A percentile compares a stretch with the other conserved stretches of the same genome.
phyloP scores from a whole-genome alignment of 2,888 invertebrate species.

The Agriotes lineatus region DNA sequence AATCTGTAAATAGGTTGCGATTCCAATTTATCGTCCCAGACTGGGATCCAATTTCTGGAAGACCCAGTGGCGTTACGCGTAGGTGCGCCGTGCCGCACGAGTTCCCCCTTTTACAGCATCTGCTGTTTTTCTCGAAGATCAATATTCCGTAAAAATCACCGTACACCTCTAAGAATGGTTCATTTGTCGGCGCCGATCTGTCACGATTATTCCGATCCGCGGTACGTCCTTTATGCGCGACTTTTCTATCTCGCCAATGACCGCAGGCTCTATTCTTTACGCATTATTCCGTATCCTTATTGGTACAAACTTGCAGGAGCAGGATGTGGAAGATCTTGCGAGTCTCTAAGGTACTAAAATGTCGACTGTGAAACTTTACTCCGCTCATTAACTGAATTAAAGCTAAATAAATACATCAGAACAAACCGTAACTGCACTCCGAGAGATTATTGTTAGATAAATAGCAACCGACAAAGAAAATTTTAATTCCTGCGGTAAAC shows the following conservation, averaged over 20 bases:
- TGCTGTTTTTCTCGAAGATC: conserved; percentile 24
- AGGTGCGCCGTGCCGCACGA: conserved; percentile 35
- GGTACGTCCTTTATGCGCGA: neutral
- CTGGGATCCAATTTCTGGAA: conserved; percentile 30
- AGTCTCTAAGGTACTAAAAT: conserved; percentile 30
- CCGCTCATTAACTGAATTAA: conserved; percentile 34
- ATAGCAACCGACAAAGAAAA: conserved; percentile 26
- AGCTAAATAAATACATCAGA: conserved; percentile 33
- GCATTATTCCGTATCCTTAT: conserved; percentile 30
- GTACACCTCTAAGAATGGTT: conserved; percentile 13
- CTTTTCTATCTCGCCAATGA: conserved; percentile 15
- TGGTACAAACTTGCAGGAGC: conserved; percentile 22
- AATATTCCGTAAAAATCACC: conserved; percentile 19
- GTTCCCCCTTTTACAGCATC: conserved; percentile 30
- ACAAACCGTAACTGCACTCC: conserved; percentile 25
- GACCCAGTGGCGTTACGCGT: conserved; percentile 36
- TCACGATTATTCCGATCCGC: neutral
- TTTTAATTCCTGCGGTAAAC: conserved; percentile 32
- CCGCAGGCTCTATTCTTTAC: conserved; percentile 25
- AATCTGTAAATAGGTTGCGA: conserved; percentile 34
- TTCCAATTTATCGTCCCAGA: conserved; percentile 33
- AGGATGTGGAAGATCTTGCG: conserved; percentile 16
- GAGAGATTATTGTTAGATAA: conserved; percentile 28
- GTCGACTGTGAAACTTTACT: conserved; percentile 32
- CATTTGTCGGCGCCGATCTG: neutral